Conservation (phyloP, 2,797 vertebrate genomes). For the Malurus splendens region DNA sequence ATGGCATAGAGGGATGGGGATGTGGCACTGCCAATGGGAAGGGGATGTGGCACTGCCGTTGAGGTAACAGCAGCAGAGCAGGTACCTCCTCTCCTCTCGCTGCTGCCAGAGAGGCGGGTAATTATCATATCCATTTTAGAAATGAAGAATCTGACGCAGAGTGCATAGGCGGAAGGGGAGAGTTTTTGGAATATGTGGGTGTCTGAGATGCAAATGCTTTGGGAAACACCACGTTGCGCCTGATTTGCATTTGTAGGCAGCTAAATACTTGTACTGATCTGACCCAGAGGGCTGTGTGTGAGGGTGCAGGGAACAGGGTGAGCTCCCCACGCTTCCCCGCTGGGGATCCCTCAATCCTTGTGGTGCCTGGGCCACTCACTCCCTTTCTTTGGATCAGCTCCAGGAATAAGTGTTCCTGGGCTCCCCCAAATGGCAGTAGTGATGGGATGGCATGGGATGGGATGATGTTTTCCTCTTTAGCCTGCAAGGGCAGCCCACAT, state of each 20-base stretch:
- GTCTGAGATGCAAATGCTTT: constrained; percentile 20
- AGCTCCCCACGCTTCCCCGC: rapidly evolving
- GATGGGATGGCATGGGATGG: neutral
- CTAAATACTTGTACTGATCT: neutral
- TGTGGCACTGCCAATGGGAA: neutral
- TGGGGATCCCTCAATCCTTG: neutral
- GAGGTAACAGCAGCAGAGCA: neutral
- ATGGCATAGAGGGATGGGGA: neutral
- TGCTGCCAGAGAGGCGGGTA: neutral
- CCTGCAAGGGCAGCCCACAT: neutral
- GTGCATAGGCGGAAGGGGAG: neutral
- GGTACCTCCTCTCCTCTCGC: neutral
- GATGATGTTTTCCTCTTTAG: neutral
- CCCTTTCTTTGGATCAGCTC: neutral
- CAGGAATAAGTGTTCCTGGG: neutral
- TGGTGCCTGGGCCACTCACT: neutral
- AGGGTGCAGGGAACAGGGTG: neutral
- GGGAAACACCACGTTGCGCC: neutral
- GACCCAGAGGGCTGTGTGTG: neutral
- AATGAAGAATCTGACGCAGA: neutral
- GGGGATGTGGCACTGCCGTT: rapidly evolving
- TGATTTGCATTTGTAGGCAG: constrained; percentile 21
- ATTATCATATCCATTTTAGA: neutral
- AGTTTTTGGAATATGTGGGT: constrained; percentile 18
- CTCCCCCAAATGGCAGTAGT: rapidly evolving